Percentiles rank a stretch among this genome's conserved stretches.
These are phyloP conservation scores for Nemotelus nigrinus DNA, from an alignment of 2,888 invertebrate species.

Conservation along the genomic window DNA sequence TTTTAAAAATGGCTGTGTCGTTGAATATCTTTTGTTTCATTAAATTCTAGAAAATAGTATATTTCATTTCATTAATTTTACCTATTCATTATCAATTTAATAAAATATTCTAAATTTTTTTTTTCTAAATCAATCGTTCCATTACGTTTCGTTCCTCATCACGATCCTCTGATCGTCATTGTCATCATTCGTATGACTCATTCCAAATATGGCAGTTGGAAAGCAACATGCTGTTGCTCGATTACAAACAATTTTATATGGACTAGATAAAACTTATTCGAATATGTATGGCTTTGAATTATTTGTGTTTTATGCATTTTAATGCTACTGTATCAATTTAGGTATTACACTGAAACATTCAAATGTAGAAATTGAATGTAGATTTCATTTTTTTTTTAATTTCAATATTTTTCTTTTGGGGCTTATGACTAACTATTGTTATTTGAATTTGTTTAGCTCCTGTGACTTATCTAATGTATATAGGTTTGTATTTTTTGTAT, in stretches of 20 bases:
- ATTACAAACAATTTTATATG: neutral
- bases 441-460: neutral
- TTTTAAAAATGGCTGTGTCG: too few species aligned
- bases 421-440: neutral
- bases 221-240: neutral
- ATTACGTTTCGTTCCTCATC: too few species aligned
- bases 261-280: neutral
- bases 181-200: neutral
- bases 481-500: too few species aligned
- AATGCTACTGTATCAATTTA: neutral
- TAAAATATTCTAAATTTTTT: too few species aligned
- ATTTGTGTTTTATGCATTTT: neutral
- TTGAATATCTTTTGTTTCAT: too few species aligned
- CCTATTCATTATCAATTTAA: too few species aligned
- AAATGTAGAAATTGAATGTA: conserved; percentile 5
- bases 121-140: too few species aligned
- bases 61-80: too few species aligned
- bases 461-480: neutral
- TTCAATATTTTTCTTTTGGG: neutral
- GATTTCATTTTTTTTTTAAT: neutral
- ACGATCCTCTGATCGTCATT: too few species aligned
- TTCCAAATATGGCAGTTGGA: conserved; percentile 13
- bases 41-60: too few species aligned
- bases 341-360: conserved; percentile 11
- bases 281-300: neutral